These are phyloP conservation scores for Antennarius striatus DNA, from an alignment of 2,113 vertebrate species.

Conservation along the genomic window DNA sequence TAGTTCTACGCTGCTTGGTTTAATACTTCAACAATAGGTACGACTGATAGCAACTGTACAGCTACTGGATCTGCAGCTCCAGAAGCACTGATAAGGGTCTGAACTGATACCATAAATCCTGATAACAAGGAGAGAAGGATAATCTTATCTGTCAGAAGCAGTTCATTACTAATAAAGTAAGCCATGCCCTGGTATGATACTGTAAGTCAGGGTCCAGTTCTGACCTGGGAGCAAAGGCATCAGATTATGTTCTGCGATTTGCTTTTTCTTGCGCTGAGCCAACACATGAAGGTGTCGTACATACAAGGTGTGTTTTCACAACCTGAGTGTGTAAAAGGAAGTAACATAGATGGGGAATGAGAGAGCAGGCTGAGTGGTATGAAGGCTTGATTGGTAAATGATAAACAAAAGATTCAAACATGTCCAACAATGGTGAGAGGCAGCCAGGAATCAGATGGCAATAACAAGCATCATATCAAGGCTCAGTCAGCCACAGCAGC, in stretches of 20 bases:
- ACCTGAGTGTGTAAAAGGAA: not conserved
- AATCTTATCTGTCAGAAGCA: slow-evolving; percentile 33
- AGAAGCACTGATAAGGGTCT: slow-evolving; percentile 22
- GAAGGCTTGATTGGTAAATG: not conserved
- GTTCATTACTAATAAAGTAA: slow-evolving; percentile 17
- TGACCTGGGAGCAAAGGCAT: slow-evolving; percentile 3
- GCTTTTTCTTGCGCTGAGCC: not conserved
- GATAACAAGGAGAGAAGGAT: slow-evolving; percentile 20
- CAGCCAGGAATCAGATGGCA: not conserved
- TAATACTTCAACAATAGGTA: not conserved
- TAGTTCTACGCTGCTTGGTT: not conserved
- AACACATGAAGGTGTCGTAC: not conserved
- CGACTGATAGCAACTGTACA: not conserved
- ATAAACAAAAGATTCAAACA: not conserved
- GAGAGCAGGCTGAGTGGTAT: not conserved
- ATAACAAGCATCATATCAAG: not conserved
- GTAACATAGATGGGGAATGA: slow-evolving; percentile 5
- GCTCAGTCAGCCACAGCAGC: too few relatives aligned
- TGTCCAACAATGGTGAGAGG: slow-evolving; percentile 3
- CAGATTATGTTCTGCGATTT: not conserved
- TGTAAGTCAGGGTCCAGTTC: not conserved
- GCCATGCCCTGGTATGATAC: not conserved
- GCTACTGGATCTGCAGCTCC: not conserved
- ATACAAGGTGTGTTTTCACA: not conserved
- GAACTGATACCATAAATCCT: slow-evolving; percentile 8